Conservation (phyloP, 2,888 invertebrate genomes). For the Tortrix viridana region DNA sequence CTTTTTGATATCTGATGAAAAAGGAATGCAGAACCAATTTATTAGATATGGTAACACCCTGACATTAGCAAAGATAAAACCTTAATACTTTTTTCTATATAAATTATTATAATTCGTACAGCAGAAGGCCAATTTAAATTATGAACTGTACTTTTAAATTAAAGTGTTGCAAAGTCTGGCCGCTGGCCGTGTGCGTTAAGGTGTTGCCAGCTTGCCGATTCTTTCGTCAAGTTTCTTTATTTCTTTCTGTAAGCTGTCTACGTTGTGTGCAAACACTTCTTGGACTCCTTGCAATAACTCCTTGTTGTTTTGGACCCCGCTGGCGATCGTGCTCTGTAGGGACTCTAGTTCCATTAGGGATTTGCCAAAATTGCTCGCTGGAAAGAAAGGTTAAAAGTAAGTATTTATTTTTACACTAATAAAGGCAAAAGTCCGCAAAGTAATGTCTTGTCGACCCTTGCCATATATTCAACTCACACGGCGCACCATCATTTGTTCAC, state of each 20-base stretch:
- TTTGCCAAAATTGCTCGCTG: conserved; percentile 94
- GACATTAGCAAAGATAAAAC: not conserved
- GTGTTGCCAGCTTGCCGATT: conserved; percentile 84
- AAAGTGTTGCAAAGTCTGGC: conserved; percentile 20
- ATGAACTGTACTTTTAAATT: conserved; percentile 3
- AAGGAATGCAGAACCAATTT: not conserved
- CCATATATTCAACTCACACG: no score
- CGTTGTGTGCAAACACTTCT: conserved; percentile 91
- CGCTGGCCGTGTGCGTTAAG: conserved; percentile 48
- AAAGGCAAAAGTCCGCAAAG: no score
- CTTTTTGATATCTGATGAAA: no score
- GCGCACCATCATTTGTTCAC: no score
- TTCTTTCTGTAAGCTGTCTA: conserved; percentile 90
- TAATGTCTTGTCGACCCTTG: no score
- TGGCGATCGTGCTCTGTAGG: conserved; percentile 88
- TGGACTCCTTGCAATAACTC: conserved; percentile 90
- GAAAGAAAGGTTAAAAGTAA: conserved; percentile 8
- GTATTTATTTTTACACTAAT: not conserved
- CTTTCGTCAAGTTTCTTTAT: conserved; percentile 89
- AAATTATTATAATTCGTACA: not conserved
- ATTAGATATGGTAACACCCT: conserved; percentile 18
- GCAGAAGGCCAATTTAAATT: not conserved
- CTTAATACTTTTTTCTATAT: not conserved
- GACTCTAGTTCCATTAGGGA: conserved; percentile 92
- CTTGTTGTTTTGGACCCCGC: conserved; percentile 91